phyloP scores from a whole-genome alignment of 2,888 invertebrate genomes.

The Idaea straminata region DNA sequence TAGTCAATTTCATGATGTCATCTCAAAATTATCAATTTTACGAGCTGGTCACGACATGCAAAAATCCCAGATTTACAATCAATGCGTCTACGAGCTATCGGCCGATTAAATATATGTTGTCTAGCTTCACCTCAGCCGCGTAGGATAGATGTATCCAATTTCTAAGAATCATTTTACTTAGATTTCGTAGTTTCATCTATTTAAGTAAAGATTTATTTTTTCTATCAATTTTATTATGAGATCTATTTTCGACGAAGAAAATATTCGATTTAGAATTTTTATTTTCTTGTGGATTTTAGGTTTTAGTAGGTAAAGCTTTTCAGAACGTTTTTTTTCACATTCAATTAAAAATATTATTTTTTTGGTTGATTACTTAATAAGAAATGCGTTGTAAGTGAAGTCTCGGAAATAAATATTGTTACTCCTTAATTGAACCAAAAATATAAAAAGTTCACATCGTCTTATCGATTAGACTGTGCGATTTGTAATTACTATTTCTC shows the following conservation, averaged over 20 bases:
- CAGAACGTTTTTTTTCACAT: not conserved
- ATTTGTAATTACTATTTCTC: too few species aligned
- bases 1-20: too few species aligned
- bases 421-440: too few species aligned
- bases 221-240: slow-evolving; percentile 1
- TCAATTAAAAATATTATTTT: not conserved
- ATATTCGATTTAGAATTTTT: not conserved
- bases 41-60: too few species aligned
- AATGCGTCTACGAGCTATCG: too few species aligned
- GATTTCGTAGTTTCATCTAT: not conserved
- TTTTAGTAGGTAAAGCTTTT: not conserved
- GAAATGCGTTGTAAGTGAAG: too few species aligned
- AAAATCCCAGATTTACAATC: too few species aligned
- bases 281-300: not conserved
- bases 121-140: not conserved
- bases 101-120: not conserved
- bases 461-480: too few species aligned
- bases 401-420: too few species aligned
- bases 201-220: slow-evolving; percentile 1
- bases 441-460: too few species aligned
- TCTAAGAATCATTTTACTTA: not conserved
- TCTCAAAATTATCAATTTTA: too few species aligned
- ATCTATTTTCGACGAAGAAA: not conserved
- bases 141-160: not conserved
- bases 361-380: not conserved